Evolutionary conservation across 2,888 invertebrate species (phyloP).

Genomic region (Flabesymbios commensalis): DNA sequence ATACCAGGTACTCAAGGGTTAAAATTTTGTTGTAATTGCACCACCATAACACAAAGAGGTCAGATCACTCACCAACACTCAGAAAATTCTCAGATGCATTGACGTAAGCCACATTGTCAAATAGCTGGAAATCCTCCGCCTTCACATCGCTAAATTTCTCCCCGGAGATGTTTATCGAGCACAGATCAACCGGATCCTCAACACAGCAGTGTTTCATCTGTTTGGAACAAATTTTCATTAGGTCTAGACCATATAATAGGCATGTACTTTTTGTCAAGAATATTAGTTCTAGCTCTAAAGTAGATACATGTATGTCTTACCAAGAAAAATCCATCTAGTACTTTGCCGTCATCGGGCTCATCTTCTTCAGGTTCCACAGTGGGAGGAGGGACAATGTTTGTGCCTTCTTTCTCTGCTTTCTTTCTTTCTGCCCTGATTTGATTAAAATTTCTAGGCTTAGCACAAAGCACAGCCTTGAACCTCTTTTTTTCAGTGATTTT

Average conservation of each 20-base stretch:
- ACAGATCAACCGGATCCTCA: constrained; percentile 58
- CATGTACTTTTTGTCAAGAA: too few species aligned
- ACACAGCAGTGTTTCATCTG: constrained; percentile 60
- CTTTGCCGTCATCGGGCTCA: constrained; percentile 38
- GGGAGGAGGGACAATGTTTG: constrained; percentile 15
- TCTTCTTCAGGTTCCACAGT: constrained; percentile 35
- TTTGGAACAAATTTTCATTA: constrained; percentile 1
- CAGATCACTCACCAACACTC: constrained; percentile 52
- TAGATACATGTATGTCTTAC: too few species aligned
- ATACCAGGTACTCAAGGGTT: too few species aligned
- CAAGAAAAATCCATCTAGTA: constrained; percentile 59
- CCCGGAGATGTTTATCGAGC: constrained; percentile 55
- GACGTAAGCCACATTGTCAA: constrained; percentile 59
- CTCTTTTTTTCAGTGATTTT: constrained; percentile 53
- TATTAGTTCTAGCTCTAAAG: too few species aligned
- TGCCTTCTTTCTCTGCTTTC: constrained; percentile 40
- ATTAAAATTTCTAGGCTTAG: constrained; percentile 54
- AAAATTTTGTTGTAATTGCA: too few species aligned
- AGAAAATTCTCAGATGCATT: constrained; percentile 60
- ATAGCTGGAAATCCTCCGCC: constrained; percentile 57
- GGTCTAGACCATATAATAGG: background rate
- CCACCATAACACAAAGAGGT: too few species aligned
- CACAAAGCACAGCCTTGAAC: constrained; percentile 57
- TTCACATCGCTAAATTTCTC: constrained; percentile 52
- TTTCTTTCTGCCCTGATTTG: constrained; percentile 52